Percentiles rank a stretch among this genome's conserved stretches.
These are phyloP conservation scores for Silurus lanzhouensis DNA, from an alignment of 2,797 vertebrate genomes.

Conservation along the genomic window DNA sequence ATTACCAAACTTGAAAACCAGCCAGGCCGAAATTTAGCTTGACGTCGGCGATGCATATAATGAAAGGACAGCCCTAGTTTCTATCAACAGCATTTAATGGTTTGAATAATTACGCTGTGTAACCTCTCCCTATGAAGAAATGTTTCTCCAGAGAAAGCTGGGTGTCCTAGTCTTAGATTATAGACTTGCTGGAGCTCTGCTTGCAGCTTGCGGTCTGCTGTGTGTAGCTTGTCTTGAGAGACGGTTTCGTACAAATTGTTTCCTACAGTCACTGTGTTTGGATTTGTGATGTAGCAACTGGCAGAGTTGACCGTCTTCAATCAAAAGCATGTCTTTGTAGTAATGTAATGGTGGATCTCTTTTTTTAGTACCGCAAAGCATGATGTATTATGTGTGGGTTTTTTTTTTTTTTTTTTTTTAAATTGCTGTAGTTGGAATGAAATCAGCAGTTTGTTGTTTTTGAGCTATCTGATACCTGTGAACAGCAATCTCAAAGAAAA, in stretches of 20 bases:
- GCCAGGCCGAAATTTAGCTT: constrained; percentile 53
- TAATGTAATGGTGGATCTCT: constrained; percentile 32
- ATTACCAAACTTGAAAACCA: constrained; percentile 63
- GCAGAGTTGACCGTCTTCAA: constrained; percentile 28
- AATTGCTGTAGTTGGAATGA: not conserved
- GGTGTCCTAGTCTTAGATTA: constrained; percentile 45
- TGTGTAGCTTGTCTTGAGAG: constrained; percentile 51
- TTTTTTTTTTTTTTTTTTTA: not conserved
- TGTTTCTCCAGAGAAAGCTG: constrained; percentile 38
- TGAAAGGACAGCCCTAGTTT: constrained; percentile 57
- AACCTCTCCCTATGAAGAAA: constrained; percentile 25
- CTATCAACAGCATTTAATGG: constrained; percentile 55
- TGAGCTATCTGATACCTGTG: not conserved
- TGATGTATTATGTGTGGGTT: not conserved
- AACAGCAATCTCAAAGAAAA: constrained; percentile 2
- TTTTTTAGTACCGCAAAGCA: not conserved
- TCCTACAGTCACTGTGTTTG: constrained; percentile 50
- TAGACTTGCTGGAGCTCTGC: constrained; percentile 23
- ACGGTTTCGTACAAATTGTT: constrained; percentile 42
- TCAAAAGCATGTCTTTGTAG: not conserved
- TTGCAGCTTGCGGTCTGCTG: constrained; percentile 48
- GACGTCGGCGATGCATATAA: constrained; percentile 55
- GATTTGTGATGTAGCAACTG: constrained; percentile 51
- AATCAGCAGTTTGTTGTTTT: constrained; percentile 9
- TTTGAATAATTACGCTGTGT: constrained; percentile 46